Evolutionary conservation across 2,888 invertebrate species (phyloP).

Genomic region (Mythimna vitellina): DNA sequence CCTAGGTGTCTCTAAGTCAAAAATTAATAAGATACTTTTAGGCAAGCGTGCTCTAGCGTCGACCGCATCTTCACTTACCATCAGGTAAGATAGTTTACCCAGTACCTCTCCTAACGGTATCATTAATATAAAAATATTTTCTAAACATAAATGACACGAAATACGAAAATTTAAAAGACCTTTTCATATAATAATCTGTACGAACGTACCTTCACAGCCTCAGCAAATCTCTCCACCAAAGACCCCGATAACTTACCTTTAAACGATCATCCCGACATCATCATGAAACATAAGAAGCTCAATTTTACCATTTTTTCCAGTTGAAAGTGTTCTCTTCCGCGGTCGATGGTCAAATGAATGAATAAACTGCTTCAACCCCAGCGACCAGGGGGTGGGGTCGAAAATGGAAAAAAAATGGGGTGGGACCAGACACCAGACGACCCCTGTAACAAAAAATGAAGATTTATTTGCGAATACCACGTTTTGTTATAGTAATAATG

Average conservation of each 20-base stretch:
- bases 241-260: conserved; percentile 48
- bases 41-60: no score
- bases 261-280: conserved; percentile 60
- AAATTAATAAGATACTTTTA: no score
- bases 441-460: conserved; percentile 86
- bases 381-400: conserved; percentile 77
- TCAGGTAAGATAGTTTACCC: no score
- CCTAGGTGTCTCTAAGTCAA: no score
- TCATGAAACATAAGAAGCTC: conserved; percentile 67
- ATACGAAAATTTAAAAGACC: not conserved
- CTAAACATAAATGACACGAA: not conserved
- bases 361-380: conserved; percentile 64
- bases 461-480: conserved; percentile 84
- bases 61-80: not conserved
- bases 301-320: conserved; percentile 63
- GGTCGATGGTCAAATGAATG: conserved; percentile 75
- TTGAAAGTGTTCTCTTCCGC: conserved; percentile 62
- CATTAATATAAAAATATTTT: not conserved
- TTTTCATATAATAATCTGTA: conserved; percentile 2
- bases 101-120: no score
- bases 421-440: conserved; percentile 75
- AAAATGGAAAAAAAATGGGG: conserved; percentile 77
- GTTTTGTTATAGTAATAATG: conserved; percentile 78
- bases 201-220: conserved; percentile 28
- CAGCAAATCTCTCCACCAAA: conserved; percentile 22